Base-by-base conservation (phyloP, 2,888 invertebrate species). In the Galerucella calmariensis region DNA sequence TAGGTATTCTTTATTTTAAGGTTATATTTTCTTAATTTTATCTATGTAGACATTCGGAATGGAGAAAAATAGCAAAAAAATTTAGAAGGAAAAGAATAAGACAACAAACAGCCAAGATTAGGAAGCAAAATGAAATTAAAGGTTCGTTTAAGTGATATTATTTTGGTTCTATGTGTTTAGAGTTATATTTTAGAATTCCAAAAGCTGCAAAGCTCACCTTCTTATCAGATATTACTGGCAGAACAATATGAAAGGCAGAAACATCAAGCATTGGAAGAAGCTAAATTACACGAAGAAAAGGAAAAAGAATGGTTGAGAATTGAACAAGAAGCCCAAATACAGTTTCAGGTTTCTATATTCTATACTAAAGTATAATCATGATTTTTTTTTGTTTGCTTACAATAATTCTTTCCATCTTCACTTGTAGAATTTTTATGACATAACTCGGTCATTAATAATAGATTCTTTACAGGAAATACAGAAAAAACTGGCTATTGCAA, bases 21-120 rank as follows among this genome's bases (percentile, higher is more conserved):
- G 81, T 82, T 84, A 83, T 83, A 81, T 84, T 72, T 72, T 72
- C 72, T 72, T 72, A 72, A 72, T 72, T 77, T 78, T 79, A 83
- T 86, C 79, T 85, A 92, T 86, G 79, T 85, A 92, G 91, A 81
- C 92, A 92, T 86, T 90, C 89, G 82, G 89, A 91, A 84, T 95
- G 95, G 94, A 90, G 95, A 81, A 92, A 92, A 87, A 82, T 90
- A 76, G 93, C 91, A 0, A 95, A 95, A 87, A 94, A 91, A 82
- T 88, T 91, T 81, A 90, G 95, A 87, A 90, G 95, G 75, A 92
- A 92, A 85, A 90, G 90, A 73, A 88, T 92, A 75, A 89, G 95
- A 67, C 92, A 89, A 78, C 83, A 86, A 80, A 82, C 86, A 70
- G 95, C 95, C 1, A 88, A 87, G 79, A 85, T 90, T 81, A 90